phyloP scores from a whole-genome alignment of 1,140 invertebrate species.

The Macrocentrus cingulum region DNA sequence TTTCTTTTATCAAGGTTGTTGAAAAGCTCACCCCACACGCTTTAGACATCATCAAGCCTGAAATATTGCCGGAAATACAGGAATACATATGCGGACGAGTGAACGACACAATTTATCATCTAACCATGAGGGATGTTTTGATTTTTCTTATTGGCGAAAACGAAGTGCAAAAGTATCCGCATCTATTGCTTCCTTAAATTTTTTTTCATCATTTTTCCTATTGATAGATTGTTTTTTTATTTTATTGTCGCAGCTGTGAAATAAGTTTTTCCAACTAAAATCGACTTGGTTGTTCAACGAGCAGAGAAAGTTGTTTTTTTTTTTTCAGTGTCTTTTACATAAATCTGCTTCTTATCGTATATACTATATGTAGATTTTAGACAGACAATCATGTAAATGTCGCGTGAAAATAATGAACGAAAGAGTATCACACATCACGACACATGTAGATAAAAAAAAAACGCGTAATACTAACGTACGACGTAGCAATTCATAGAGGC shows the following conservation, averaged over 20 bases:
- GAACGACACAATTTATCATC: constrained; percentile 52
- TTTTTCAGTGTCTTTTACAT: too few species aligned
- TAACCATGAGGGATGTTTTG: constrained; percentile 49
- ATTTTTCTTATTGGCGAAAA: constrained; percentile 44
- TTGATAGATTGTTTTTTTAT: too few species aligned
- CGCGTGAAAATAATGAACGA: too few species aligned
- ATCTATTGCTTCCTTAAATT: constrained; percentile 21
- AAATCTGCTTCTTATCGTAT: too few species aligned
- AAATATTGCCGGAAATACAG: constrained; percentile 47
- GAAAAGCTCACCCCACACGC: constrained; percentile 45
- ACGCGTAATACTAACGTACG: not conserved
- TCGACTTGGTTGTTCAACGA: too few species aligned
- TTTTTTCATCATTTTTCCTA: not conserved
- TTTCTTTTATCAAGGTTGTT: constrained; percentile 41
- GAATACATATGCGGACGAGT: constrained; percentile 40
- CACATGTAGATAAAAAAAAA: too few species aligned
- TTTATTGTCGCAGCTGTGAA: not conserved
- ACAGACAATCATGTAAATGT: too few species aligned
- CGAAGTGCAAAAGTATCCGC: constrained; percentile 43
- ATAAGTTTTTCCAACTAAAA: too few species aligned
- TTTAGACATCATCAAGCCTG: constrained; percentile 50
- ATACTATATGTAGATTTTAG: too few species aligned
- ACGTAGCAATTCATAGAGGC: not conserved
- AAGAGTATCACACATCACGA: too few species aligned
- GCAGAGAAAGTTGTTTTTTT: too few species aligned